Base-by-base conservation (phyloP, 35 echinoderm and acorn worm genomes). In the Amphiura filiformis region DNA sequence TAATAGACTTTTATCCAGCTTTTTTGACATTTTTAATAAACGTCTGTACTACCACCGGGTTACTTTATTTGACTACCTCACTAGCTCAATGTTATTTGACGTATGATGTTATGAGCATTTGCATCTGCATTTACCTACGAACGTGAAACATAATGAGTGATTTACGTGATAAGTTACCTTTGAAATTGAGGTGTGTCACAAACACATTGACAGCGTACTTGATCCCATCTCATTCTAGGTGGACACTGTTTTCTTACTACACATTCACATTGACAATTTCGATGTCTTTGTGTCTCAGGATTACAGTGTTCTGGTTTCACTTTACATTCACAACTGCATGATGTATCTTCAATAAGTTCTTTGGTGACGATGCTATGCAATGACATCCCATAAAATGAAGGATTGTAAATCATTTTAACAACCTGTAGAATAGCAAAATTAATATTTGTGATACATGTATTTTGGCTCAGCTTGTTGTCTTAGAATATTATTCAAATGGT, bases 251-350 rank as follows among this genome's bases (percentile, higher is more conserved):
- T 20, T 20, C 47, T 38, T 22, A 38, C 79, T 26, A 35, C 76
- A 37, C 91, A 93, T 39, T 88, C 80, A 39, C 91, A 93, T 37
- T 93, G 91, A 39, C 91, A 93, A 80, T 93, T 88, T 22, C 80
- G 84, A 64, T 91, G 41, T 32, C 79, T 40, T 64, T 93, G 86
- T 61, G 57, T 93, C n/a, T 47, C 86, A 1, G 86, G 91, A 76
- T 93, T 65, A 36, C 91, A 93, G 80, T 93, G 77, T 39, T 76
- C 38, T 2, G 85, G 79, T 38, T 93, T 93, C 15, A 84, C 36
- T 42, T 82, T 79, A 40, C 91, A 93, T 56, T 83, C 56, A 39
- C 91, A 93, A 32, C 31, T 56, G 75, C 91, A 93, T 3, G 39
- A 57, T 35, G 78, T 87, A 36, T 93, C 85, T 34, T 93, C 70